phyloP scores from a whole-genome alignment of 1,140 invertebrate genomes.

The Tigriopus japonicus region DNA sequence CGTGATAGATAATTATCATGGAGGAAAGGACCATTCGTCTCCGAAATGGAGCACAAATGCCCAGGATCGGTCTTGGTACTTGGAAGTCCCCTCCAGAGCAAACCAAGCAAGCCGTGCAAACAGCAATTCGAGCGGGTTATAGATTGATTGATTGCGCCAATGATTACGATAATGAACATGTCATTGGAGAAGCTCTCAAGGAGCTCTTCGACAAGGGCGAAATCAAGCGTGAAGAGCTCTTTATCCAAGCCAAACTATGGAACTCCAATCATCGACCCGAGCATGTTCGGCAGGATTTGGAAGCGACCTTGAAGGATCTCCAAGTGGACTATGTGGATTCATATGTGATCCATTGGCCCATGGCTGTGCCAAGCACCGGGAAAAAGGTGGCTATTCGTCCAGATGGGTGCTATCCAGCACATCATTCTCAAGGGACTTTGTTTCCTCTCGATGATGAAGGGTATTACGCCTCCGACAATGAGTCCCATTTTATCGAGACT shows the following conservation, averaged over 20 bases:
- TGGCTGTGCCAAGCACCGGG: constrained; percentile 1
- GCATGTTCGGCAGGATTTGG: constrained; percentile 5
- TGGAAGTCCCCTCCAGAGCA: background rate
- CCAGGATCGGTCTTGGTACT: background rate
- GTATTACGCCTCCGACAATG: background rate
- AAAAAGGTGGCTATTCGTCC: background rate
- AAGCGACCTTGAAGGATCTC: constrained; percentile 11
- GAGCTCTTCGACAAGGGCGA: background rate
- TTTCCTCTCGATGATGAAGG: constrained; percentile 8
- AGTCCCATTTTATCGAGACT: background rate
- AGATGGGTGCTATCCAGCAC: background rate
- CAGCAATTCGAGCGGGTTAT: background rate
- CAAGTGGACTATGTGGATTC: constrained; percentile 10
- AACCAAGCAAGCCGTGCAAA: constrained; percentile 1
- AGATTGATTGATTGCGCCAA: constrained; percentile 7
- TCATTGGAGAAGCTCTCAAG: constrained; percentile 12
- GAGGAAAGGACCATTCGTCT: too few relatives aligned
- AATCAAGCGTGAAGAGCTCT: background rate
- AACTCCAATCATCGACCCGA: constrained; percentile 7
- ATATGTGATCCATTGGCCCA: constrained; percentile 10
- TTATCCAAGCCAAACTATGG: constrained; percentile 9
- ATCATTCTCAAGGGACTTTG: background rate
- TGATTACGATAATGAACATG: constrained; percentile 8
- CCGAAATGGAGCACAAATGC: background rate
- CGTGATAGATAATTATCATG: too few relatives aligned